Base-by-base conservation (phyloP, 2,888 invertebrate genomes). In the Dicranocentrus wangi region DNA sequence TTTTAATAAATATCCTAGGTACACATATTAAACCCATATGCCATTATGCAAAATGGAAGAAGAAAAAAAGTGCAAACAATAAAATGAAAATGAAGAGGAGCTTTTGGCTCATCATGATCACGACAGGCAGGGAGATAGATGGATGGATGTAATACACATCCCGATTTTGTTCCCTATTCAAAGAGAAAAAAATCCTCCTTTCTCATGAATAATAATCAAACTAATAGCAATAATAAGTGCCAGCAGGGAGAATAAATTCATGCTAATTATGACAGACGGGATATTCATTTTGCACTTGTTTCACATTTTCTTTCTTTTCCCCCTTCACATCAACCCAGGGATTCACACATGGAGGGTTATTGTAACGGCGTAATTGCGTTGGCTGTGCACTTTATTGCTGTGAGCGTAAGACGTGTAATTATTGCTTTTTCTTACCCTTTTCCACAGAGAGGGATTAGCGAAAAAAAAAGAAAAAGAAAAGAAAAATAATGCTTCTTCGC, bases 141-240 rank as follows among this genome's bases (percentile, higher is more conserved):
- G 65, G 53, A 21, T 28, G 32, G 63, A 58, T 73, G 73, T 63
- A 65, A 53, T 32, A 39, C 21, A 7, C 27, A 17, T 42, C 39
- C 70, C 28, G 72, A 72, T 72, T 72, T 55, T 51, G 19, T 19
- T 55, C 28, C 65, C 61, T 61, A 61, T 61, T 65, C 60, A 60
- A 27, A n/a, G 15, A 47, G 17, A 27, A 60, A 60, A 60, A 60
- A 23, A 55, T 23, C 7, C 13, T 2, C 39, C 27, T 75, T 58
- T 55, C 71, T 79, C 78, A 79, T 79, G 78, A 79, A 79, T 79
- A 79, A 79, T 79, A 79, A 78, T 70, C 78, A 78, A 79, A 78
- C 78, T 63, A 79, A 71, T 79, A 71, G 63, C 69, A 70, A 78
- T 69, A 78, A 69, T 69, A 78, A 79, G 78, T 71, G 71, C 71